phyloP scores from a whole-genome alignment of 2,888 invertebrate species.

The Sinhomidia bicolor region DNA sequence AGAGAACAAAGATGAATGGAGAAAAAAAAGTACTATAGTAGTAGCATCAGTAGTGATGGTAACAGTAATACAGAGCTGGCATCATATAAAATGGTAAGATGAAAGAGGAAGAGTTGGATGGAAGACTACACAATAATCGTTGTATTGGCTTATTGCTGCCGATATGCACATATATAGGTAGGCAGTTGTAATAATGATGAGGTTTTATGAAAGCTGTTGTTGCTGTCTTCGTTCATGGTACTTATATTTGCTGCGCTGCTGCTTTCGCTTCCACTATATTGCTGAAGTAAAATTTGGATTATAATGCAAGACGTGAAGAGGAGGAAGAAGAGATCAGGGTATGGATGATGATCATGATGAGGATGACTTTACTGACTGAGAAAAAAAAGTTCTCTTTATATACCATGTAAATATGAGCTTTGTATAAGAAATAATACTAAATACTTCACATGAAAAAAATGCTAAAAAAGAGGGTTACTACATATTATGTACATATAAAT shows the following conservation, averaged over 20 bases:
- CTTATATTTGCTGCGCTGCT: too few relatives aligned
- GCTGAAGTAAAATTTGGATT: neutral
- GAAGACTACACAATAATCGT: constrained; percentile 1
- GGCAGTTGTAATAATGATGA: neutral
- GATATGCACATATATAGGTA: neutral
- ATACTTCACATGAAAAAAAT: too few relatives aligned
- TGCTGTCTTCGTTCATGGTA: neutral
- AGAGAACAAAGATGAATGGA: constrained; percentile 44
- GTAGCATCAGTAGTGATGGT: neutral
- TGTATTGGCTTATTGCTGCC: neutral
- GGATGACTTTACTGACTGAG: neutral
- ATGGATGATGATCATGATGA: too few relatives aligned
- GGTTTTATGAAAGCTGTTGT: neutral
- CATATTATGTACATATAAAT: too few relatives aligned
- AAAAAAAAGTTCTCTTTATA: too few relatives aligned
- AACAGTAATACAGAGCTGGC: neutral
- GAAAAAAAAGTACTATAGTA: neutral
- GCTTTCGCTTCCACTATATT: too few relatives aligned
- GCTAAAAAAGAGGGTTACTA: too few relatives aligned
- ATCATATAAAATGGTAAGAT: neutral
- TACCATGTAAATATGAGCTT: too few relatives aligned
- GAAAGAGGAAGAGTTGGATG: neutral
- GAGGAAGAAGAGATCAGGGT: neutral
- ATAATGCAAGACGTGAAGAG: neutral
- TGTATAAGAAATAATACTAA: too few relatives aligned